Percentiles rank a stretch among this genome's conserved stretches.
Evolutionary conservation across 2,797 vertebrate species (phyloP).

Genomic region (Syndactyla subalaris): DNA sequence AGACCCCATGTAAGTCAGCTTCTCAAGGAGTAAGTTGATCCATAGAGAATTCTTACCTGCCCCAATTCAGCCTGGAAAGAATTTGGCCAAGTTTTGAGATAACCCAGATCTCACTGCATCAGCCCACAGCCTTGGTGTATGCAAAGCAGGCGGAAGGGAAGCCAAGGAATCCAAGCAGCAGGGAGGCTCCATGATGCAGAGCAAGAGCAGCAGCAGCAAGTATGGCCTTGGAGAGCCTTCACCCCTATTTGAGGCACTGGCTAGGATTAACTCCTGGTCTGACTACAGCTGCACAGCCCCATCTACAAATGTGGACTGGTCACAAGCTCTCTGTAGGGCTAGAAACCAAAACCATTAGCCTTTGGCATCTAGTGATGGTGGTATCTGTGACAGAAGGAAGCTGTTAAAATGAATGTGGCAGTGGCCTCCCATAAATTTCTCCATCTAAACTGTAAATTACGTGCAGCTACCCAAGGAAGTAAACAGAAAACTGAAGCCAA

Average conservation of each 20-base stretch:
- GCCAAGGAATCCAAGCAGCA: not conserved
- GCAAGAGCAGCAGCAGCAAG: not conserved
- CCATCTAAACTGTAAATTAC: fast-evolving
- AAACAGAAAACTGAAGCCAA: not conserved
- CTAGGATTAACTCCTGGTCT: not conserved
- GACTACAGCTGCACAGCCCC: fast-evolving
- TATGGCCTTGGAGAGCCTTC: not conserved
- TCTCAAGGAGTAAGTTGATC: not conserved
- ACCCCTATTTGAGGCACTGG: not conserved
- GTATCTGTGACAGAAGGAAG: not conserved
- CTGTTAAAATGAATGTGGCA: not conserved
- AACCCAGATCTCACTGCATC: not conserved
- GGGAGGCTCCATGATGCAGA: not conserved
- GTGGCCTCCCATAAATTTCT: not conserved
- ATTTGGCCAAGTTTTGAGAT: not conserved
- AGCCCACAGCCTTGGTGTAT: not conserved
- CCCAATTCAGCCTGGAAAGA: not conserved
- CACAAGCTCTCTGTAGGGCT: not conserved
- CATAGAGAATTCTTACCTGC: not conserved
- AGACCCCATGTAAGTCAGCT: not conserved
- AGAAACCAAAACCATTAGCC: not conserved
- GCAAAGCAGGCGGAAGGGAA: not conserved
- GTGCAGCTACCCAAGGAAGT: not conserved
- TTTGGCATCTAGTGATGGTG: not conserved
- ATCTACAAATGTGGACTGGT: not conserved